Percentiles rank a stretch among this genome's conserved stretches.
phyloP scores from a whole-genome alignment of 1,140 invertebrate genomes.

The Doryteuthis pealeii region DNA sequence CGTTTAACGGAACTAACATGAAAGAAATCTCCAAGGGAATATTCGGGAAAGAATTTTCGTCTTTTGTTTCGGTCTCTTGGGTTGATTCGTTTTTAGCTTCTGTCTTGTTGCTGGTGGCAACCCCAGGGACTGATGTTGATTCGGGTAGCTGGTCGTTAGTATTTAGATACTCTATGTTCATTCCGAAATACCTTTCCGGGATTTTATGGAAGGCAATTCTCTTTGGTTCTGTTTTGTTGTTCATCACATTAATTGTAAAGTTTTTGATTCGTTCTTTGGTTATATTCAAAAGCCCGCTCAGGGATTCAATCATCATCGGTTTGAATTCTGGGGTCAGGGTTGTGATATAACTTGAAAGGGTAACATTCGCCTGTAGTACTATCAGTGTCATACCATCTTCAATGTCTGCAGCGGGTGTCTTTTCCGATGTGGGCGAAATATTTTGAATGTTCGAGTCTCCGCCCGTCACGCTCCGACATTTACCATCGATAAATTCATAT shows the following conservation, averaged over 20 bases:
- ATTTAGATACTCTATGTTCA: background rate
- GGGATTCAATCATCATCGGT: conserved; percentile 20
- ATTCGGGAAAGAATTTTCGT: background rate
- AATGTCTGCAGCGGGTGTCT: no score
- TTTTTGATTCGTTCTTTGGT: conserved; percentile 38
- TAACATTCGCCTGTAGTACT: conserved; percentile 35
- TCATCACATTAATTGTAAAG: conserved; percentile 32
- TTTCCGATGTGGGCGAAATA: no score
- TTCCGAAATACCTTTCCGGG: background rate
- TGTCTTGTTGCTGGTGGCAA: background rate
- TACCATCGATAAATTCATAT: conserved; percentile 26
- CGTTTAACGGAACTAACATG: conserved; percentile 31
- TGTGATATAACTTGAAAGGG: conserved; percentile 12
- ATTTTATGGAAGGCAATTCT: background rate
- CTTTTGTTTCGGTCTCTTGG: background rate
- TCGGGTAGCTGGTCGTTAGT: background rate
- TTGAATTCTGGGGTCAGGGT: conserved; percentile 27
- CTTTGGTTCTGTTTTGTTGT: conserved; percentile 16
- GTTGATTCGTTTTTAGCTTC: background rate
- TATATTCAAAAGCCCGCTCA: conserved; percentile 40
- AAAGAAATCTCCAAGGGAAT: conserved; percentile 27
- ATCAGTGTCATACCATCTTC: conserved; percentile 16
- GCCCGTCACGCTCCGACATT: background rate
- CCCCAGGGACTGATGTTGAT: background rate
- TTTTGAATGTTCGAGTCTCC: no score